Percentiles rank a stretch among this genome's conserved stretches.
Evolutionary conservation across 2,888 invertebrate genomes (phyloP).

Genomic region (Pseudococcus viburni): DNA sequence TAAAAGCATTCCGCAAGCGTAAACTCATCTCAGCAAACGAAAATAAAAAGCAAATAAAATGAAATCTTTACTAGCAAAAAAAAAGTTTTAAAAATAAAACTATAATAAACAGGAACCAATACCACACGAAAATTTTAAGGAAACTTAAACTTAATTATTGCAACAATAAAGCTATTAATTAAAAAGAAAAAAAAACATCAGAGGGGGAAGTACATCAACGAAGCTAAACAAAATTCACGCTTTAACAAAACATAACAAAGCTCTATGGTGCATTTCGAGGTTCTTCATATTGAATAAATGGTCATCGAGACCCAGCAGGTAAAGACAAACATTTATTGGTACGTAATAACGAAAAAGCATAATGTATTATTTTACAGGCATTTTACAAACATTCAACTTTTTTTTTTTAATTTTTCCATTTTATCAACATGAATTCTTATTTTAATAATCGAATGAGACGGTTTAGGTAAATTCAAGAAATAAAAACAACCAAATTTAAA

Average conservation of each 20-base stretch:
- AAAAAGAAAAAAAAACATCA: neutral
- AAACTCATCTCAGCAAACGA: slow-evolving; percentile 50
- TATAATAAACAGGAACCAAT: slow-evolving; percentile 60
- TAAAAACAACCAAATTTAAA: slow-evolving; percentile 38
- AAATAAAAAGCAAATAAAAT: slow-evolving; percentile 52
- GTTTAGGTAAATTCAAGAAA: slow-evolving; percentile 19
- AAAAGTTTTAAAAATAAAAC: slow-evolving; percentile 38
- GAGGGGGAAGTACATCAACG: slow-evolving; percentile 7
- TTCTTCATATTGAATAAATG: slow-evolving; percentile 23
- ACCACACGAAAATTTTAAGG: slow-evolving; percentile 44
- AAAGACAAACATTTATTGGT: slow-evolving; percentile 63
- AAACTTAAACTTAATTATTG: slow-evolving; percentile 47
- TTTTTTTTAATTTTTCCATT: slow-evolving; percentile 23
- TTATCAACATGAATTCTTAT: slow-evolving; percentile 47
- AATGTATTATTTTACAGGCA: slow-evolving; percentile 60
- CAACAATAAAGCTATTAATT: slow-evolving; percentile 51
- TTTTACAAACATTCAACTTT: slow-evolving; percentile 55
- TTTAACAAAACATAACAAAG: slow-evolving; percentile 36
- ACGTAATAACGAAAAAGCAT: slow-evolving; percentile 63
- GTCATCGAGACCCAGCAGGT: slow-evolving; percentile 31
- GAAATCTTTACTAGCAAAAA: slow-evolving; percentile 49
- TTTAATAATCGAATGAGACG: slow-evolving; percentile 30
- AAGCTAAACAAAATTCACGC: slow-evolving; percentile 21
- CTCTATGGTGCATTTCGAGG: slow-evolving; percentile 10
- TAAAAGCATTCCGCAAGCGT: neutral